A percentile compares a stretch with the other conserved stretches of the same genome.
phyloP scores from a whole-genome alignment of 2,888 invertebrate genomes.

The Cheilosia soror region DNA sequence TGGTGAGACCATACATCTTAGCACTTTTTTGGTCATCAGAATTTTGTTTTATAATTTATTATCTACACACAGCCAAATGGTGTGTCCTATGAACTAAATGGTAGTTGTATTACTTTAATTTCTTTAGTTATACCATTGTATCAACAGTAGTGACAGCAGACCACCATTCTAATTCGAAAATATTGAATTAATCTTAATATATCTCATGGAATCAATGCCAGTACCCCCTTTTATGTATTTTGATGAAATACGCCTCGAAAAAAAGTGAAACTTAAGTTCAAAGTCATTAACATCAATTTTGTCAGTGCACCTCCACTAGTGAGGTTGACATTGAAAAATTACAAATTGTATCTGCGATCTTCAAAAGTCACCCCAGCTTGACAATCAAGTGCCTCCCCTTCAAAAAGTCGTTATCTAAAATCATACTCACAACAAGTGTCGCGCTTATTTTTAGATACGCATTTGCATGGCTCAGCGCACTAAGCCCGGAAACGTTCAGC shows the following conservation, averaged over 20 bases:
- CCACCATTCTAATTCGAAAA: too few species aligned
- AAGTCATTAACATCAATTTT: constrained; percentile 29
- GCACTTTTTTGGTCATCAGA: too few species aligned
- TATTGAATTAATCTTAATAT: too few species aligned
- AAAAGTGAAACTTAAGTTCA: constrained; percentile 24
- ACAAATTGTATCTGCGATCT: constrained; percentile 9
- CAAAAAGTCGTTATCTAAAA: constrained; percentile 16
- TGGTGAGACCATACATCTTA: too few species aligned
- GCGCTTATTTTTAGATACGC: constrained; percentile 1
- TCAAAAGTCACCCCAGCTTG: constrained; percentile 22
- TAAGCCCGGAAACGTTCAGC: constrained; percentile 16
- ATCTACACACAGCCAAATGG: too few species aligned
- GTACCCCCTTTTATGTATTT: background rate
- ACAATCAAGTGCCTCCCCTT: constrained; percentile 1
- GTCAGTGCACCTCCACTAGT: background rate
- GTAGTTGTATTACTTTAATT: too few species aligned
- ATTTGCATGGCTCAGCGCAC: constrained; percentile 18
- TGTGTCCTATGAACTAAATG: too few species aligned
- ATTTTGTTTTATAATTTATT: too few species aligned
- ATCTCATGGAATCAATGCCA: too few species aligned
- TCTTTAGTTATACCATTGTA: too few species aligned
- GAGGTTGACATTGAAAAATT: constrained; percentile 9
- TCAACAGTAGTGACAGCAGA: too few species aligned
- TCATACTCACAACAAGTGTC: background rate
- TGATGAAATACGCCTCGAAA: too few species aligned